Evolutionary conservation across 2,888 invertebrate genomes (phyloP).

Genomic region (Ariolimax columbianus): DNA sequence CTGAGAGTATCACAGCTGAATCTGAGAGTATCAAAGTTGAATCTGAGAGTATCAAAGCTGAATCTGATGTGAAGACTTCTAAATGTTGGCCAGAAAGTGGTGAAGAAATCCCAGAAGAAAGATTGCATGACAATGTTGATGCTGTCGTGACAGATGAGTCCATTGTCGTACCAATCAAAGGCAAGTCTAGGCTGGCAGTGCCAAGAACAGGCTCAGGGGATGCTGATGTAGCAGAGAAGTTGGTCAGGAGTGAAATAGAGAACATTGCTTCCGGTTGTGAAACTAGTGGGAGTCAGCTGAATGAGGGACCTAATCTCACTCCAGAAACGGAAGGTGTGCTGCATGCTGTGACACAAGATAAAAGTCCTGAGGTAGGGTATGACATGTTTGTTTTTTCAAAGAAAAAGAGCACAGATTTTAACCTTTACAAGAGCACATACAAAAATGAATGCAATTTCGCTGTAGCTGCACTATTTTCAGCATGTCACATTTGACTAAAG

Average conservation of each 20-base stretch:
- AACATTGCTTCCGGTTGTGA: neutral
- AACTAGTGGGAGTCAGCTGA: neutral
- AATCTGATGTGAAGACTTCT: neutral
- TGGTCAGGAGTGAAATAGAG: neutral
- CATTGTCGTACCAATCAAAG: neutral
- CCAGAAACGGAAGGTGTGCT: neutral
- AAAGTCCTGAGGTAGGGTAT: slow-evolving; percentile 14
- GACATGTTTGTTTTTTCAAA: too few species aligned
- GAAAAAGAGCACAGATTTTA: too few species aligned
- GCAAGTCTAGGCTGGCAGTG: neutral
- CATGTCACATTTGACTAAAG: too few species aligned
- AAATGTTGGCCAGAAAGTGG: neutral
- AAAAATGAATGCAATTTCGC: too few species aligned
- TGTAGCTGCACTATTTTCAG: too few species aligned
- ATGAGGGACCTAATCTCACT: neutral
- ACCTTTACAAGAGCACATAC: too few species aligned
- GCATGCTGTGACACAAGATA: neutral
- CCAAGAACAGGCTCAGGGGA: neutral
- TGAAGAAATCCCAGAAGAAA: neutral
- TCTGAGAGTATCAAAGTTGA: too few species aligned
- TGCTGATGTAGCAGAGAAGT: neutral
- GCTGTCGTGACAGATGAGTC: neutral
- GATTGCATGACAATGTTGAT: neutral
- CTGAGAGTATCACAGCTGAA: too few species aligned
- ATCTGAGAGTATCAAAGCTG: neutral